A percentile compares a stretch with the other conserved stretches of the same genome.
phyloP scores from a whole-genome alignment of 2,888 invertebrate species.

The Malacosoma neustria region DNA sequence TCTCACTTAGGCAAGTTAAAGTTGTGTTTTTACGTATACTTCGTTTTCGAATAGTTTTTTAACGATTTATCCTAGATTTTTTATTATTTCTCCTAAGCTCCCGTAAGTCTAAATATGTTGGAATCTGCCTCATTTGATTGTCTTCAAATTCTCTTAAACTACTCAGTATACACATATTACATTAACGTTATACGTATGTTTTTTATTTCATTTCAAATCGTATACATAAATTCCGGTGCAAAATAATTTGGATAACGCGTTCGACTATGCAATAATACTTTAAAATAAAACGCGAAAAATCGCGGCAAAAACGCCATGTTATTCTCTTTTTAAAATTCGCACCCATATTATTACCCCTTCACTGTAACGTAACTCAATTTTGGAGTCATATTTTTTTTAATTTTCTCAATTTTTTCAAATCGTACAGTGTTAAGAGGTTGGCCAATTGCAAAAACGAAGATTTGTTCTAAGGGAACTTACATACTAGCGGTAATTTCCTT shows the following conservation, averaged over 20 bases:
- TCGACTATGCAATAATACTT: conserved; percentile 28
- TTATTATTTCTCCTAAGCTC: conserved; percentile 45
- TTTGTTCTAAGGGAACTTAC: conserved; percentile 68
- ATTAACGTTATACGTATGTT: conserved; percentile 72
- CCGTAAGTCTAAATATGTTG: conserved; percentile 30
- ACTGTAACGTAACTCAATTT: conserved; percentile 54
- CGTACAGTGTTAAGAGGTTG: conserved; percentile 72
- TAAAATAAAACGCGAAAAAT: conserved; percentile 21
- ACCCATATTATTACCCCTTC: conserved; percentile 67
- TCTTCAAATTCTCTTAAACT: conserved; percentile 13
- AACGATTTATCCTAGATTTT: conserved; percentile 48
- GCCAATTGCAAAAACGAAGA: conserved; percentile 77
- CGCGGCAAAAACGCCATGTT: not conserved
- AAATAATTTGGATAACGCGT: conserved; percentile 58
- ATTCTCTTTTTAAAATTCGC: conserved; percentile 24
- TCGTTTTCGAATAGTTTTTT: conserved; percentile 68
- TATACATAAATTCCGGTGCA: conserved; percentile 72
- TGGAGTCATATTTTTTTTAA: conserved; percentile 22
- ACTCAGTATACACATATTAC: conserved; percentile 73
- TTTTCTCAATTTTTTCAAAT: conserved; percentile 34
- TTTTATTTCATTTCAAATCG: conserved; percentile 58
- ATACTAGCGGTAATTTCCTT: conserved; percentile 45
- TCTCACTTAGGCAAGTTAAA: conserved; percentile 75
- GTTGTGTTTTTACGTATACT: conserved; percentile 73
- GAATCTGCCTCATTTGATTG: conserved; percentile 20